Evolutionary conservation across 1,140 invertebrate species (phyloP).

Genomic region (Cyrtorhinus lividipennis): DNA sequence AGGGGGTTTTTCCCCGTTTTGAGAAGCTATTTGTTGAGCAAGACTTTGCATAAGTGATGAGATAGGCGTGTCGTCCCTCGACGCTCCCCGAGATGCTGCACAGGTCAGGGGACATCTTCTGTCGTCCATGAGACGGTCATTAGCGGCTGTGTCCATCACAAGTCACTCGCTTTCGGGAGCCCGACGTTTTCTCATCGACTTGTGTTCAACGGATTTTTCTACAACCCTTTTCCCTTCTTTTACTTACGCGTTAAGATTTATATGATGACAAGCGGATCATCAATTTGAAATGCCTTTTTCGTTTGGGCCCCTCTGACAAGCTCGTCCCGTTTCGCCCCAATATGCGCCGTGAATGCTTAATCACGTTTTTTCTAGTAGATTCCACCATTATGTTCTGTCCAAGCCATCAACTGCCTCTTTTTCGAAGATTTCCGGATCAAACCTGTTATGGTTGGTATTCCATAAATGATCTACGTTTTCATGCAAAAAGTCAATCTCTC

Average conservation of each 20-base stretch:
- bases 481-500: no score
- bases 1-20: no score
- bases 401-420: no score
- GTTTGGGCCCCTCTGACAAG: not conserved
- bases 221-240: not conserved
- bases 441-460: no score
- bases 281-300: not conserved
- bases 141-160: constrained; percentile 1
- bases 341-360: not conserved
- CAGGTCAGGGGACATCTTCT: not conserved
- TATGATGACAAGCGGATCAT: constrained; percentile 1
- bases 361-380: not conserved
- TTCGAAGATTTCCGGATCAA: no score
- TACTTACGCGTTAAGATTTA: not conserved
- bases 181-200: not conserved
- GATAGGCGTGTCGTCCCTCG: constrained; percentile 2
- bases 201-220: constrained; percentile 1
- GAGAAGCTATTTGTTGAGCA: constrained; percentile 6
- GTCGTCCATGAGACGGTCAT: constrained; percentile 4
- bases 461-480: no score
- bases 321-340: not conserved
- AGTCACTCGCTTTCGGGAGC: not conserved
- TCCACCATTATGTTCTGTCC: no score
- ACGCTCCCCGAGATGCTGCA: not conserved
- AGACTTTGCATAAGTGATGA: constrained; percentile 6